Evolutionary conservation across 35 echinoderm and acorn worm species (phyloP).

Genomic region (Lytechinus variegatus): DNA sequence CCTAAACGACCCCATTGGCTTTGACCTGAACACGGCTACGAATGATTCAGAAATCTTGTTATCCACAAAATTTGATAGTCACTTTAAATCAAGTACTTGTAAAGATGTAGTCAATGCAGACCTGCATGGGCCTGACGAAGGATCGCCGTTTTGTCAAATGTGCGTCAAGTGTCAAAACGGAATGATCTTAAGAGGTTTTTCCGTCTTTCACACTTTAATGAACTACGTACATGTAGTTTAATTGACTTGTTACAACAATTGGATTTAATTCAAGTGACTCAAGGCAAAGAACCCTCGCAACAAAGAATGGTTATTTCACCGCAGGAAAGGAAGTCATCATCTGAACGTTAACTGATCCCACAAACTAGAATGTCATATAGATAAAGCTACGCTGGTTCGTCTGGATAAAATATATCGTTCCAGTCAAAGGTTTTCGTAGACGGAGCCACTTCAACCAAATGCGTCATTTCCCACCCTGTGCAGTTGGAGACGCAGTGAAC

Average conservation of each 20-base stretch:
- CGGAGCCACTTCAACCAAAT: background rate
- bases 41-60: background rate
- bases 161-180: too few species aligned
- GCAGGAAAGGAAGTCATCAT: background rate
- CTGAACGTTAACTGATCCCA: background rate
- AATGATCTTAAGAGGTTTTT: too few species aligned
- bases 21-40: background rate
- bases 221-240: too few species aligned
- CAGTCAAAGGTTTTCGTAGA: background rate
- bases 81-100: background rate
- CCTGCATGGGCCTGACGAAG: background rate
- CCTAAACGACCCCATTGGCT: background rate
- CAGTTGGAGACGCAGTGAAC: background rate
- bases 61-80: background rate
- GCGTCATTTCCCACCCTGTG: background rate
- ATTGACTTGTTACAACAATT: too few species aligned
- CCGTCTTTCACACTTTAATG: too few species aligned
- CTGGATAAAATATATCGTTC: background rate
- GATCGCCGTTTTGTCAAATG: too few species aligned
- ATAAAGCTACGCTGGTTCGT: background rate
- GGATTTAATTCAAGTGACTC: too few species aligned
- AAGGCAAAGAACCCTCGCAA: background rate
- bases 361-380: background rate
- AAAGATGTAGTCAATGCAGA: background rate
- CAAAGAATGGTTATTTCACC: conserved; percentile 2